Evolutionary conservation across 1,140 invertebrate genomes (phyloP).

Genomic region (Aphaenogaster rudis): DNA sequence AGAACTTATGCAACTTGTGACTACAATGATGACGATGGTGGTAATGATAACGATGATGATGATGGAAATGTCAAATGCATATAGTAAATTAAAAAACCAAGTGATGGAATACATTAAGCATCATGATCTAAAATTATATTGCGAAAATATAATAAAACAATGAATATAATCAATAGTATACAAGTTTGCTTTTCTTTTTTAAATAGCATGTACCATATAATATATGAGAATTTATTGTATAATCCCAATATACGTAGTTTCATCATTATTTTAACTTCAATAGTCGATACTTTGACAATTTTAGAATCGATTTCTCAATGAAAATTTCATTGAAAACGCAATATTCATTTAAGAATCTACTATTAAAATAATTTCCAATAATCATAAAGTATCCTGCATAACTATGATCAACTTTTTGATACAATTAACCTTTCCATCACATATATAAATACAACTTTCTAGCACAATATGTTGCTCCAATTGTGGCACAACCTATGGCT

Average conservation of each 20-base stretch:
- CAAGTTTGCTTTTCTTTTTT: background rate
- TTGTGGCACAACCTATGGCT: conserved; percentile 75
- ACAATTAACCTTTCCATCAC: conserved; percentile 69
- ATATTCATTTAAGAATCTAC: background rate
- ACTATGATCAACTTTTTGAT: conserved; percentile 54
- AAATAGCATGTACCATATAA: conserved; percentile 13
- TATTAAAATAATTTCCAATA: conserved; percentile 1
- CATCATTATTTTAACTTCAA: background rate
- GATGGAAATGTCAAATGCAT: conserved; percentile 65
- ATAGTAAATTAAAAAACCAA: conserved; percentile 28
- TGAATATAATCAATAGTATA: conserved; percentile 3
- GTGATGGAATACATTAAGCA: background rate
- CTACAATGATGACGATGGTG: conserved; percentile 25
- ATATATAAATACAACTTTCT: conserved; percentile 71
- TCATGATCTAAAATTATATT: conserved; percentile 25
- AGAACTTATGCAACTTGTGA: conserved; percentile 60
- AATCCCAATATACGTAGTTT: background rate
- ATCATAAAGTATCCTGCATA: background rate
- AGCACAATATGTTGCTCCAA: conserved; percentile 66
- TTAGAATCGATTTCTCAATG: background rate
- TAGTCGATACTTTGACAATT: background rate
- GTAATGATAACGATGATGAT: background rate
- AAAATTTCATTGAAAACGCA: conserved; percentile 6
- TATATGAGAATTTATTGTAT: conserved; percentile 16
- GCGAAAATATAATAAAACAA: conserved; percentile 22